phyloP scores from a whole-genome alignment of 2,797 vertebrate genomes.

The Acanthurus tractus region DNA sequence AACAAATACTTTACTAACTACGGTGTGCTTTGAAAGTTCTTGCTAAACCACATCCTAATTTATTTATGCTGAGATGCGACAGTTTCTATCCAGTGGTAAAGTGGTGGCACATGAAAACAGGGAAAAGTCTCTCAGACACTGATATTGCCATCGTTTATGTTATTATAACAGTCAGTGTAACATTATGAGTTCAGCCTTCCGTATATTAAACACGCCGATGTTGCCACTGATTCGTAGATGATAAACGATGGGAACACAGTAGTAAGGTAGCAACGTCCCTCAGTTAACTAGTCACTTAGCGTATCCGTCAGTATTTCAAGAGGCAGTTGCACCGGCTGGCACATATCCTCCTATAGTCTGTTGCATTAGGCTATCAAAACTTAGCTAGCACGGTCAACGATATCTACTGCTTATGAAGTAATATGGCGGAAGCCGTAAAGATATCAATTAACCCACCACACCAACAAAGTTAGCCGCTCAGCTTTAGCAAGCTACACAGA shows the following conservation, averaged over 20 bases:
- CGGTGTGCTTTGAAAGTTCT: not conserved
- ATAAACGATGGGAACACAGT: not conserved
- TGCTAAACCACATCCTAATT: not conserved
- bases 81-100: conserved; percentile 1
- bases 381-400: conserved; percentile 45
- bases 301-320: not conserved
- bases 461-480: conserved; percentile 36
- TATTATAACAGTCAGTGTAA: no score
- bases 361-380: conserved; percentile 52
- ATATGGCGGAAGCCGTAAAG: conserved; percentile 61
- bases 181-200: no score
- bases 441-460: conserved; percentile 36
- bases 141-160: no score
- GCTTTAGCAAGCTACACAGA: conserved; percentile 32
- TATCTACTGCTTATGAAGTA: conserved; percentile 35
- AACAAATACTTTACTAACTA: not conserved
- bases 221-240: not conserved
- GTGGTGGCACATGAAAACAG: not conserved
- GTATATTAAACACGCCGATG: not conserved
- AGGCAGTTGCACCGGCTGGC: not conserved
- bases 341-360: not conserved
- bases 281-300: not conserved
- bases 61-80: not conserved
- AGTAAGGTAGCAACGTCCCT: no score
- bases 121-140: not conserved